Evolutionary conservation across 2,888 invertebrate species (phyloP), one percentile per base, ranked within the genome.

Genomic region (Apoda limacodes): DNA sequence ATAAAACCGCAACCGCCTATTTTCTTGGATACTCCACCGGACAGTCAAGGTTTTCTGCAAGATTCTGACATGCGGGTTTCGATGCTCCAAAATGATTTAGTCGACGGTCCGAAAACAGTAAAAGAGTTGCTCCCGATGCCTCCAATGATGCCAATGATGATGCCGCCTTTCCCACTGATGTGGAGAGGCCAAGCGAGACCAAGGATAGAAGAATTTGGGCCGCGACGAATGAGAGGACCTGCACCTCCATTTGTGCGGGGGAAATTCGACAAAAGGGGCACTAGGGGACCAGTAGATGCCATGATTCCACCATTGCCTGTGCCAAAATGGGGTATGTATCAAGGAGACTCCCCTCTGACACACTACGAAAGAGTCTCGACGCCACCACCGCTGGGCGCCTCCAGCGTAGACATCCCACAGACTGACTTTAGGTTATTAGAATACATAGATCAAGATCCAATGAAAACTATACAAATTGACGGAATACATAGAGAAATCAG

Each of bases 381-480:
- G 0, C 70, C 78, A 0, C 78, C 75, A 0, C 72, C 69, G 0
- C 46, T 81, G 2, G 81, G 81, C 7, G 55, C 75, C 22, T 65
- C 80, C 29, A 50, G 74, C 17, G 44, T 66, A 9, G 34, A 50
- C 4, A 56, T 76, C 17, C 80, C 76, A 2, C 64, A 70, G 1
- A 69, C 78, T 1, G 69, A 75, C 46, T 61, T 51, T 33, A 60
- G 51, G 38, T 46, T 78, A 11, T 28, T 82, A 13, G 82, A 81
- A 32, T 81, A 68, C 40, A 75, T 81, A 7, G 74, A 78, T 22
- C 68, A 66, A 30, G 91, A 92, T 53, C 85, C 90, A 1, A 88
- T 89, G 45, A 89, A 89, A 46, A 88, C 88, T 4, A 92, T 95
- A 19, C 88, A 87, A 35, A 93, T 96, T 24, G 94, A 94, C 57